Percentiles rank a stretch among this genome's conserved stretches.
These are phyloP conservation scores for Masticophis lateralis DNA, from an alignment of 2,797 vertebrate genomes.

Conservation along the genomic window DNA sequence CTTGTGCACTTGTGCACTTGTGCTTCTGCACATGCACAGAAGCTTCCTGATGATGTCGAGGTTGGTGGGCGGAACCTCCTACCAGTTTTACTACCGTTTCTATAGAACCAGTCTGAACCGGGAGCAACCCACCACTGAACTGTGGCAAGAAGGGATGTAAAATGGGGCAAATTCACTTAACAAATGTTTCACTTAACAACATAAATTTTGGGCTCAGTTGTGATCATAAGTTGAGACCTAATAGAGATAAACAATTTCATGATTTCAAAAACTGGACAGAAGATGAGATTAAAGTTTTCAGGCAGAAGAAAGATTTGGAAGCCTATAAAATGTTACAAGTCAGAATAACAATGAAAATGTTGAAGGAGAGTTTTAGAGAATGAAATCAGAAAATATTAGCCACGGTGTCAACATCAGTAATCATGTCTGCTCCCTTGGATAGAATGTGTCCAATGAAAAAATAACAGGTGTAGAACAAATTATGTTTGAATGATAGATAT, in stretches of 20 bases:
- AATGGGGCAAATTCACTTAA: too few species aligned
- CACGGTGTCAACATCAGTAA: not conserved
- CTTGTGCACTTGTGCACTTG: accelerated
- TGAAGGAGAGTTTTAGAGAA: not conserved
- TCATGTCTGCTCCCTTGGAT: not conserved
- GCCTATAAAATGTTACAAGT: not conserved
- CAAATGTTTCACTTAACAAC: too few species aligned
- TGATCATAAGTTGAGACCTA: not conserved
- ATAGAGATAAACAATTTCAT: not conserved
- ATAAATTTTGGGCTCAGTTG: too few species aligned
- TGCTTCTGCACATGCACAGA: too few species aligned
- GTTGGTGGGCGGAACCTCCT: too few species aligned
- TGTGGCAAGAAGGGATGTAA: too few species aligned
- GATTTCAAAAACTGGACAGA: not conserved
- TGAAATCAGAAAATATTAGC: not conserved
- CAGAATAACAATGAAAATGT: not conserved
- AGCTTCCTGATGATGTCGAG: too few species aligned
- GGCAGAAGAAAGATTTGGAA: not conserved
- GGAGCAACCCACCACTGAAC: too few species aligned
- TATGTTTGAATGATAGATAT: not conserved
- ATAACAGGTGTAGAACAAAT: not conserved
- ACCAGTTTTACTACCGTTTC: too few species aligned
- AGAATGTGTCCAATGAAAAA: not conserved
- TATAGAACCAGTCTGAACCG: too few species aligned
- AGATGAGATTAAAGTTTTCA: not conserved